phyloP scores from a whole-genome alignment of 2,797 vertebrate genomes.

The Coregonus sp. region DNA sequence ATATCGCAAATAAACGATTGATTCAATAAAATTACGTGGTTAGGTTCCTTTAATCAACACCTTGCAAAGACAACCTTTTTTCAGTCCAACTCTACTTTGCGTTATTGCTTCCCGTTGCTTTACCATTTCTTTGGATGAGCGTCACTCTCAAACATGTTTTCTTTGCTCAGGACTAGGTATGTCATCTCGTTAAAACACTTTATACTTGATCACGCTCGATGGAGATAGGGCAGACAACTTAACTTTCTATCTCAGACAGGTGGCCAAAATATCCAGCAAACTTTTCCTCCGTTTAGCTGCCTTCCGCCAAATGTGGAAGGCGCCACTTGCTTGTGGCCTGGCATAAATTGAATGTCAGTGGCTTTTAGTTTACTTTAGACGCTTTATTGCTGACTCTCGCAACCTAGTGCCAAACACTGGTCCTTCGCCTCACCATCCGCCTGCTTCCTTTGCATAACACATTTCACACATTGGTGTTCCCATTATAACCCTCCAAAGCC shows the following conservation, averaged over 20 bases:
- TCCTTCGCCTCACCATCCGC: constrained; percentile 59
- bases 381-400: constrained; percentile 70
- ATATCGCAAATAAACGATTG: too few species aligned
- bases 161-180: too few species aligned
- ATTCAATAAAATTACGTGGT: not conserved
- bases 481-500: constrained; percentile 69
- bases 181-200: not conserved
- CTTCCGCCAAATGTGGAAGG: constrained; percentile 48
- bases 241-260: not conserved
- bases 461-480: constrained; percentile 79
- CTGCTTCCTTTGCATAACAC: constrained; percentile 74
- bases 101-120: too few species aligned
- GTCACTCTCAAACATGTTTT: too few species aligned
- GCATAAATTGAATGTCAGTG: constrained; percentile 53
- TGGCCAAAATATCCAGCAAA: constrained; percentile 24
- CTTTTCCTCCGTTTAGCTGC: constrained; percentile 28
- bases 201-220: not conserved
- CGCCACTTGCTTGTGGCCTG: constrained; percentile 38
- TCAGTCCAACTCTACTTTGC: too few species aligned
- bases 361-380: constrained; percentile 63
- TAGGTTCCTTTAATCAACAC: not conserved
- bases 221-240: not conserved
- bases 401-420: constrained; percentile 64
- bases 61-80: too few species aligned
- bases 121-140: too few species aligned